Percentiles rank a stretch among this genome's conserved stretches.
Evolutionary conservation across 23 tunicate species (phyloP).

Genomic region (Aplidium turbinatum): DNA sequence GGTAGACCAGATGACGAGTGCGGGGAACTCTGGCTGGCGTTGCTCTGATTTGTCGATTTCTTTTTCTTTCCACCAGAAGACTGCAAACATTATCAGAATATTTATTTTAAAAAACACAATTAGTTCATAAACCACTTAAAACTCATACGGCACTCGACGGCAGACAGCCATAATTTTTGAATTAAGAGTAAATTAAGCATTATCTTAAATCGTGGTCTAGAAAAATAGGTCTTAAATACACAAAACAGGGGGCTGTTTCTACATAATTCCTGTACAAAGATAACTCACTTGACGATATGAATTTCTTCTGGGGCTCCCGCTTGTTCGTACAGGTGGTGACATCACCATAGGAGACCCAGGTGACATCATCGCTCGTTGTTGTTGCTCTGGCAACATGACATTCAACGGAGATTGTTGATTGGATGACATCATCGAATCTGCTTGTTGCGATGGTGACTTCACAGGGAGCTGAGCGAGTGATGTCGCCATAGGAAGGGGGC

Average conservation of each 20-base stretch:
- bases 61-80: slow-evolving; percentile 41
- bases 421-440: slow-evolving; percentile 57
- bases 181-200: too few relatives aligned
- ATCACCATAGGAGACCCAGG: slow-evolving; percentile 7
- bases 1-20: slow-evolving; percentile 7
- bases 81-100: slow-evolving; percentile 3
- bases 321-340: too few relatives aligned
- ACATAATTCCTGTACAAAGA: too few relatives aligned
- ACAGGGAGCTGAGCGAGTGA: slow-evolving; percentile 29
- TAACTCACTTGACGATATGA: too few relatives aligned
- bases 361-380: slow-evolving; percentile 10
- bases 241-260: too few relatives aligned
- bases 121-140: too few relatives aligned
- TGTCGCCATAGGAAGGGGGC: slow-evolving; percentile 20
- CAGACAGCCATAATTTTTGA: too few relatives aligned
- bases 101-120: too few relatives aligned
- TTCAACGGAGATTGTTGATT: not conserved
- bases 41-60: not conserved
- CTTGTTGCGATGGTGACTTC: slow-evolving; percentile 36
- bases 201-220: too few relatives aligned
- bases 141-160: too few relatives aligned
- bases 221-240: too few relatives aligned
- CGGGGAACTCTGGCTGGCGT: not conserved
- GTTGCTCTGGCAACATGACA: slow-evolving; percentile 17
- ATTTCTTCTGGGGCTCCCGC: slow-evolving; percentile 21